Base-by-base conservation (phyloP, 2,113 vertebrate genomes). In the Otis tarda region DNA sequence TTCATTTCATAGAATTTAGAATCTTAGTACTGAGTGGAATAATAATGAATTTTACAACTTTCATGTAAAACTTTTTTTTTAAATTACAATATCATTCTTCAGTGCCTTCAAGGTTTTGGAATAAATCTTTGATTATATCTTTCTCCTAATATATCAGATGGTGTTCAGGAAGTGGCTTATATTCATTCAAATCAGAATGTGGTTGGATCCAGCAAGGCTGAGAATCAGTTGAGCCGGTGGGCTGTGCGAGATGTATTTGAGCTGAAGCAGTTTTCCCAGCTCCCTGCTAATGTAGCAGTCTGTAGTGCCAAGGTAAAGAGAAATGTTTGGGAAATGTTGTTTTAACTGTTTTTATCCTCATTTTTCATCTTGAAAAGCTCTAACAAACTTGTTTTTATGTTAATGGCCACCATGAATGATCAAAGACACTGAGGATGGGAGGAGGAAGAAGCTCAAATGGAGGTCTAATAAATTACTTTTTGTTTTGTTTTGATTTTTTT, bases 161-260 rank as follows among this genome's bases (percentile, higher is more conserved):
- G 98, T 15, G 98, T 99, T 92, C 98, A 97, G 59, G 99, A 98
- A 92, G 99, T 99, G 96, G 98, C 95, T 25, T 99, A 99, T 76
- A 98, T 98, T 78, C 99, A 99, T 95, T 99, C 99, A 52, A 99
- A 99, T 97, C 99, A 99, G 97, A 98, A 97, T 4, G 98, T 99
- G 78, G 98, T 99, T 78, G 99, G 99, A 60, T 98, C 99, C 24
- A 99, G 99, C 98, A 99, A 98, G 97, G 98, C 99, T 25, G 99
- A 99, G 96, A 98, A 99, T 97, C 97, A 70, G 67, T 98, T 99
- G 98, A 99, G 99, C 85, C 97, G 97, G 31, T 98, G 99, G 79
- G 99, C 99, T 2, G 94, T 98, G 8, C 97, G 97, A 53, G 99
- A 99, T 1, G 99, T 99, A 11, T 99, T 99, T 97, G 98, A 99